Evolutionary conservation across 2,888 invertebrate species (phyloP).

Genomic region (Hirtodrosophila trivittata): DNA sequence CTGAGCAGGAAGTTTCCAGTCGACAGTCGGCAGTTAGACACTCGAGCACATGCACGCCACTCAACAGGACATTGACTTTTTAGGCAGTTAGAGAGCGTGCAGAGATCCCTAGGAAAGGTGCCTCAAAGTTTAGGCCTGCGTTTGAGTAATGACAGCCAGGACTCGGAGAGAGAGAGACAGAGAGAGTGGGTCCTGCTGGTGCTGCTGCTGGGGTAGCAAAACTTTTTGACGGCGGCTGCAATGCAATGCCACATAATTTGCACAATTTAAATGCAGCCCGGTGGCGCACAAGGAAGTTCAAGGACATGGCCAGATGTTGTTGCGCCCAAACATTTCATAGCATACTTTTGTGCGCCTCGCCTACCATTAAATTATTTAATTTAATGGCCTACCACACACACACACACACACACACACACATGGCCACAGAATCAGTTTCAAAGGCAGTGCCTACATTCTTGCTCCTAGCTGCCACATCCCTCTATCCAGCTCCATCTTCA

Average conservation of each 20-base stretch:
- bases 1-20: constrained; percentile 55
- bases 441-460: constrained; percentile 14
- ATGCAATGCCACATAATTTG: constrained; percentile 64
- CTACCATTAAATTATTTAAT: constrained; percentile 68
- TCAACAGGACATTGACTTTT: constrained; percentile 72
- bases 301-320: constrained; percentile 56
- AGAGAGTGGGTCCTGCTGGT: no score
- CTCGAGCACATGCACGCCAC: constrained; percentile 66
- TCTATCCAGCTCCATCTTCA: background rate
- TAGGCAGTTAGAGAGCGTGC: constrained; percentile 51
- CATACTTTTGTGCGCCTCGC: constrained; percentile 35
- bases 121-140: constrained; percentile 55
- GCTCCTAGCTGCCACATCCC: background rate
- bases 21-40: constrained; percentile 59
- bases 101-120: constrained; percentile 37
- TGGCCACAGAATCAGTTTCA: constrained; percentile 27
- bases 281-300: constrained; percentile 50
- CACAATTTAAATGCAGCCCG: constrained; percentile 63
- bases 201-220: constrained; percentile 26
- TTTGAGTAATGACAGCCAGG: constrained; percentile 59
- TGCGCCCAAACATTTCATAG: constrained; percentile 31
- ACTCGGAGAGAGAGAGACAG: background rate
- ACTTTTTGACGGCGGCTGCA: constrained; percentile 51
- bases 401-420: constrained; percentile 50
- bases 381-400: constrained; percentile 55